Evolutionary conservation across 2,888 invertebrate species (phyloP), one percentile per base, ranked within the genome.

Genomic region (Mantis religiosa): DNA sequence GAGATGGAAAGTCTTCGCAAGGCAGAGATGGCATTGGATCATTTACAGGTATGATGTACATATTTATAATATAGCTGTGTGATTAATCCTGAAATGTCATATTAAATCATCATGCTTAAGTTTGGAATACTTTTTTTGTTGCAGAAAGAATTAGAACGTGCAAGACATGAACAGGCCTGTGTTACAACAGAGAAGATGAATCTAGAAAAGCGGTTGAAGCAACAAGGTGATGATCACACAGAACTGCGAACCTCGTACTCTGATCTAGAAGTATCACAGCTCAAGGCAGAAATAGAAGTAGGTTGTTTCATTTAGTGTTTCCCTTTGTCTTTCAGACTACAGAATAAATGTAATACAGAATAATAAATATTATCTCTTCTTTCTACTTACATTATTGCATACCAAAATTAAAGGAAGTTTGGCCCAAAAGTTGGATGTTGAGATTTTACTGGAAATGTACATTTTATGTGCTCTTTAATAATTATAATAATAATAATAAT

Each of bases 1-100:
- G 98, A 99, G 91, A 98, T 99, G 97, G 98, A 98, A 92, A 97
- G 97, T 91, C 94, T 98, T 91, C 96, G 98, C 91, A 97, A 96
- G 92, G 98, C 98, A 0, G 98, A 99, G 93, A 95, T 97, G 92
- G 97, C 97, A 14, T 94, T 99, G 82, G 96, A 96, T 92, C 96
- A 97, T 92, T 95, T 99, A 93, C 98, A 98, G 94, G 94, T 94
- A 91, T 7, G 34, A 6, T 34, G 34, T 34, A 34, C 8, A 0
- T 34, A 8, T 30, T 4, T 30, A 30, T 30, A 34, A n/a, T 12
- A 2, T 12, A 83, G 28, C 28, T 83, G 83, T 28, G 6, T 15
- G n/a, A 83, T 83, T 28, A 27, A 28, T 28, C 1, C 27, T 83
- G 83, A 83, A 27, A 30, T 28, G 82, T 25, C n/a, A 81, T 4